These are phyloP conservation scores for Pseudopodoces humilis DNA, from an alignment of 2,113 vertebrate species.

Conservation along the genomic window DNA sequence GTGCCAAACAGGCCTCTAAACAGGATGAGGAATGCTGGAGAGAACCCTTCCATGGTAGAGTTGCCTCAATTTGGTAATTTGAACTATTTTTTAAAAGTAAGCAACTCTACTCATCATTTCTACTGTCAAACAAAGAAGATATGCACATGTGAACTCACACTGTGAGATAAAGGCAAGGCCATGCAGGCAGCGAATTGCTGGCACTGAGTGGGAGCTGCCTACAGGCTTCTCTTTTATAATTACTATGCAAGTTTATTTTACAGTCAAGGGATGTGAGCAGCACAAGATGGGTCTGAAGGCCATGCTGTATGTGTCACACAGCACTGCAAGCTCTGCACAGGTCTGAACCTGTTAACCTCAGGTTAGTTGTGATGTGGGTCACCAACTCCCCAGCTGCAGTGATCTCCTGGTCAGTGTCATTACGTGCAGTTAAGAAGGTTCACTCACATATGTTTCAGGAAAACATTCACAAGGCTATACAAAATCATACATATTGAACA, in stretches of 20 bases:
- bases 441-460: not conserved
- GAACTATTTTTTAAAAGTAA: not conserved
- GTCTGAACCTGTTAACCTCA: not conserved
- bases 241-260: fast-evolving
- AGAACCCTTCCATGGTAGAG: not conserved
- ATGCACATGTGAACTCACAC: fast-evolving
- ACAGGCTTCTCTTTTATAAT: not conserved
- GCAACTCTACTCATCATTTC: not conserved
- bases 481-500: not conserved
- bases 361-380: not conserved
- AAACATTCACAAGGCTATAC: not conserved
- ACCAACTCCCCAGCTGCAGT: no score
- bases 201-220: not conserved
- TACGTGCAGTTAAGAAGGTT: not conserved
- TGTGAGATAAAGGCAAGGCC: not conserved
- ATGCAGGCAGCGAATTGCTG: fast-evolving
- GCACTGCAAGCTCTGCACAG: fast-evolving
- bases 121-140: not conserved
- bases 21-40: fast-evolving
- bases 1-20: not conserved
- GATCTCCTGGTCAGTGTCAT: not conserved
- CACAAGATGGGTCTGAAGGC: not conserved
- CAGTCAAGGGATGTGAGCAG: not conserved
- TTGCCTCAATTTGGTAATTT: not conserved
- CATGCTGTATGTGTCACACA: not conserved